phyloP scores from a whole-genome alignment of 1,140 invertebrate species.

The silkworm (Bombyx mori) region DNA sequence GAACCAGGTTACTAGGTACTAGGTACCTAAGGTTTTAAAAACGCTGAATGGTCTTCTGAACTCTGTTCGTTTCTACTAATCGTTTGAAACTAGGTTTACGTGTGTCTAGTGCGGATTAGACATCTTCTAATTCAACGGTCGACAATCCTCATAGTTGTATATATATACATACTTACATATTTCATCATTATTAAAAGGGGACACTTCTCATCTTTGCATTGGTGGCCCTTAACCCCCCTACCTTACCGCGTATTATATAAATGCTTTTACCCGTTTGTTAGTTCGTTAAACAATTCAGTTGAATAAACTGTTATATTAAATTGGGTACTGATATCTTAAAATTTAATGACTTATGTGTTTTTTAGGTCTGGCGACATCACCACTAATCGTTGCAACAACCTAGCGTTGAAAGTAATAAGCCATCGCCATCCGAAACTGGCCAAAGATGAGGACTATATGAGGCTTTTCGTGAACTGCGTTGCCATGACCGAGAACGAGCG shows the following conservation, averaged over 20 bases:
- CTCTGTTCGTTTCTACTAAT: too few species aligned
- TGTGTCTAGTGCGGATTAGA: too few species aligned
- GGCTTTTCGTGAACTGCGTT: constrained; percentile 70
- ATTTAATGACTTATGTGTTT: not conserved
- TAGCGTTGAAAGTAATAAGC: constrained; percentile 82
- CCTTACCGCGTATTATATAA: too few species aligned
- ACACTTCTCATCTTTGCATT: not conserved
- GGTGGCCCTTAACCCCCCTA: not conserved
- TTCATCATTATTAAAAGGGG: not conserved
- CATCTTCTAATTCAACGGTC: too few species aligned
- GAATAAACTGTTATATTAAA: not conserved
- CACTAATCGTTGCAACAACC: constrained; percentile 89
- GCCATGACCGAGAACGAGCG: constrained; percentile 35
- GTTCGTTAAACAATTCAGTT: too few species aligned
- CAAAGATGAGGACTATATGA: constrained; percentile 69
- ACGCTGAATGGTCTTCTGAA: too few species aligned
- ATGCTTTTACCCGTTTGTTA: too few species aligned
- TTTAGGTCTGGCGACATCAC: constrained; percentile 75
- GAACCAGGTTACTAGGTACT: too few species aligned
- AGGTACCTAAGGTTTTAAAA: too few species aligned
- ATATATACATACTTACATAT: too few species aligned
- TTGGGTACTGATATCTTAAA: not conserved
- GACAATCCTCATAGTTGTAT: too few species aligned
- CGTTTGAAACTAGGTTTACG: too few species aligned
- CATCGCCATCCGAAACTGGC: constrained; percentile 84